These are phyloP conservation scores for Anthrax anthrax DNA, from an alignment of 2,888 invertebrate species.

Conservation along the genomic window DNA sequence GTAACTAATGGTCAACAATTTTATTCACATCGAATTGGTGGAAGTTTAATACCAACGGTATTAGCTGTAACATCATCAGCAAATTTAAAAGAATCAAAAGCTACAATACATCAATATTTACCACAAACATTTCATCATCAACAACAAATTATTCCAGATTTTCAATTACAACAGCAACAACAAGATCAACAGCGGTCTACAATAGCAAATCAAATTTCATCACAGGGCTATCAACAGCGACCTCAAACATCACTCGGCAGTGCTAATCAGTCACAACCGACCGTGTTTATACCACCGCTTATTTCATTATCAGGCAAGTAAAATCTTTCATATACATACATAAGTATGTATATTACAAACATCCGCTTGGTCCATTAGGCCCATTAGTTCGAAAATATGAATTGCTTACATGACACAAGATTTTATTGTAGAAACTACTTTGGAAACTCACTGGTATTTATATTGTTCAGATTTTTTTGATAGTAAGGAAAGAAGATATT, in stretches of 20 bases:
- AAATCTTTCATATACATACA: background rate
- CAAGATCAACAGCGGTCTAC: background rate
- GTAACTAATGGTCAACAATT: background rate
- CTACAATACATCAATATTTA: background rate
- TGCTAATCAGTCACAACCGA: background rate
- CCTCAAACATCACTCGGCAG: background rate
- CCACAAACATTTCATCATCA: background rate
- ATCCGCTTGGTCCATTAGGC: no score
- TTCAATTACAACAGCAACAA: background rate
- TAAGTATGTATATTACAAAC: no score
- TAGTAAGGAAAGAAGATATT: no score
- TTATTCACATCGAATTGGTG: background rate
- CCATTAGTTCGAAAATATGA: no score
- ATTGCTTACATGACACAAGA: no score
- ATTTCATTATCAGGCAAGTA: background rate
- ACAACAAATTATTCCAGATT: background rate
- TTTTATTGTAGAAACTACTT: no score
- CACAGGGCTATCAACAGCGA: background rate
- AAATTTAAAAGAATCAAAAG: background rate
- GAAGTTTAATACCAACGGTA: background rate
- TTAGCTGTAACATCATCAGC: no score
- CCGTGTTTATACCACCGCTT: constrained; percentile 1
- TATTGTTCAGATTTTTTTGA: no score
- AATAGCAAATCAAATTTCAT: background rate
- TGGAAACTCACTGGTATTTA: no score